Evolutionary conservation across 2,888 invertebrate genomes (phyloP), one percentile per base, ranked within the genome.

Genomic region (Lasioglossum zephyrum): DNA sequence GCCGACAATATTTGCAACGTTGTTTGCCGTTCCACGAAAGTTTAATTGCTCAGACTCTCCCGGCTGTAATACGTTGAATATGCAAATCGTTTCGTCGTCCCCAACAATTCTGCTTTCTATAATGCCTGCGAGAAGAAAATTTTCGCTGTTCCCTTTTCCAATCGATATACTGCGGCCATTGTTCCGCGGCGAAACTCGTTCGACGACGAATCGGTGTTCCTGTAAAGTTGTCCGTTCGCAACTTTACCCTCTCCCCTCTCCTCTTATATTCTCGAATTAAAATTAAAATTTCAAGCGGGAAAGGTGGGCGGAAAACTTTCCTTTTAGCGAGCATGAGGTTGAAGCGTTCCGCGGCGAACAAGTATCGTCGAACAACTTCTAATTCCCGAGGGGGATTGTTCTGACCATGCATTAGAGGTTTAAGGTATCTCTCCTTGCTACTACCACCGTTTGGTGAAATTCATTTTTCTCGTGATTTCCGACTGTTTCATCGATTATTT

Each of bases 311-410:
- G 39, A 18, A 39, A 69, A 69, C 69, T 69, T 69, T 69, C 69
- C 69, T 69, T 69, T 69, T 69, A 69, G 6, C 66, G 9, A 3
- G 36, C 36, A 66, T 0, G 36, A 69, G 39, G 39, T 69, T 22
- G 9, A 39, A 36, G 36, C 69, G 69, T 39, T 63, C 36, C 69
- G 22, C 39, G 69, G 39, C 69, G 69, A 69, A 69, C 36, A 69
- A 69, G 39, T 39, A 69, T 39, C 39, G 69, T 39, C 22, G 69
- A 18, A 16, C 39, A 85, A 79, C 78, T 80, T 79, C 69, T 81
- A 78, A 47, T 75, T 74, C 74, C 76, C 63, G 22, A 49, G 53
- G 77, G 72, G 82, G 78, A 70, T 79, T 60, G 83, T 74, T 75
- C 76, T 77, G 70, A 75, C 75, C 84, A 49, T 53, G 31, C 66